Evolutionary conservation across 1,140 invertebrate species (phyloP).

Genomic region (Stegodyphus mimosarum): DNA sequence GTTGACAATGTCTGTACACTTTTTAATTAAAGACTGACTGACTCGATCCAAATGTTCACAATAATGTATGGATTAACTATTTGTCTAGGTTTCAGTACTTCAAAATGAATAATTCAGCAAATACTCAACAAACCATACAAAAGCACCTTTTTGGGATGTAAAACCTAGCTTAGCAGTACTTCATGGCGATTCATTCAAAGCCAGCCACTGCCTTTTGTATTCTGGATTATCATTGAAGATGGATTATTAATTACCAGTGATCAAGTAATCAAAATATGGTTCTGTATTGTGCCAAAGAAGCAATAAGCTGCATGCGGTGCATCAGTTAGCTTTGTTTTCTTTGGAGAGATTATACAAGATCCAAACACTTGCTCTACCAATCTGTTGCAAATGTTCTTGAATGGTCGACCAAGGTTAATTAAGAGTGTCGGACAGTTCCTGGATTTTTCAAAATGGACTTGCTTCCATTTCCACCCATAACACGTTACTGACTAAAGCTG

Average conservation of each 20-base stretch:
- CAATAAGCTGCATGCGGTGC: background rate
- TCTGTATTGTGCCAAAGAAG: background rate
- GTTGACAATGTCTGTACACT: background rate
- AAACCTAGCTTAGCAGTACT: background rate
- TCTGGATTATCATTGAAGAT: background rate
- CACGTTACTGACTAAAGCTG: too few relatives aligned
- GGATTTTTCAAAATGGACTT: too few relatives aligned
- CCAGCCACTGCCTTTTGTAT: background rate
- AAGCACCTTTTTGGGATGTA: too few relatives aligned
- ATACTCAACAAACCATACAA: too few relatives aligned
- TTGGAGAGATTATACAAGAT: too few relatives aligned
- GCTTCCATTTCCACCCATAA: too few relatives aligned
- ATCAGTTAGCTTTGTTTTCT: too few relatives aligned
- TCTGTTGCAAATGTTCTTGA: too few relatives aligned
- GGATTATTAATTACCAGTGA: background rate
- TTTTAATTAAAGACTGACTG: background rate
- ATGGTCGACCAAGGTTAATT: too few relatives aligned
- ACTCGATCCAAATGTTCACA: background rate
- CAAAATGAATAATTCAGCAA: too few relatives aligned
- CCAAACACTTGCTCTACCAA: too few relatives aligned
- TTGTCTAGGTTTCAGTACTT: background rate
- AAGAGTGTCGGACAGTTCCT: too few relatives aligned
- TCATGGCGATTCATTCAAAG: background rate
- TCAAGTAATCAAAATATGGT: background rate
- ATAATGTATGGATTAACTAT: background rate